Conservation (phyloP, 2,113 vertebrate species). For the Channa maculata region DNA sequence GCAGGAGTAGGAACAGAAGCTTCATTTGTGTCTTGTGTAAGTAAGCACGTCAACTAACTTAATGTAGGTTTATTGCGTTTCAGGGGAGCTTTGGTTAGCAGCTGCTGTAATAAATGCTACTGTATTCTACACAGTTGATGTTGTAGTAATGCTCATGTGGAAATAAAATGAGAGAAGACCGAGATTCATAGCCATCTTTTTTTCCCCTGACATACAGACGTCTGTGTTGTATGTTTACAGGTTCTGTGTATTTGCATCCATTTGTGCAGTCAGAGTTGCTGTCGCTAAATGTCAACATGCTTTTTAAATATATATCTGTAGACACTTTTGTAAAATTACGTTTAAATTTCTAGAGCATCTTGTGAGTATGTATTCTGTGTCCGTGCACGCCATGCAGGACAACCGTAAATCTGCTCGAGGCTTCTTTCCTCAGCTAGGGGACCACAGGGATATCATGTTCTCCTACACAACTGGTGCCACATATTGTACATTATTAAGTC, state of each 20-base stretch:
- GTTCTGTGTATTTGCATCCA: too few relatives aligned
- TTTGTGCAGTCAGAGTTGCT: neutral
- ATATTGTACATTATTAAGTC: conserved; percentile 45
- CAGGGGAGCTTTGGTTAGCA: neutral
- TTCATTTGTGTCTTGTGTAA: neutral
- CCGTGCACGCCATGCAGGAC: neutral
- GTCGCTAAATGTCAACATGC: neutral
- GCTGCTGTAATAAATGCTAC: conserved; percentile 16
- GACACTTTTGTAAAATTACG: neutral
- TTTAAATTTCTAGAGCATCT: neutral
- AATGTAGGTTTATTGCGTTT: conserved; percentile 1
- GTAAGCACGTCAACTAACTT: neutral
- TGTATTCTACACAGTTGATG: neutral
- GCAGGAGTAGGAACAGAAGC: too few relatives aligned
- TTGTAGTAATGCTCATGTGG: neutral
- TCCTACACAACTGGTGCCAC: conserved; percentile 30
- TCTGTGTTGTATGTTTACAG: neutral
- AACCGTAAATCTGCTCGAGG: conserved; percentile 48
- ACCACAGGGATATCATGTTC: conserved; percentile 53
- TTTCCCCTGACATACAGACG: too few relatives aligned
- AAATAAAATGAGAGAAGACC: conserved; percentile 1
- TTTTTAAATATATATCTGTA: neutral
- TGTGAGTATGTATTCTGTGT: neutral
- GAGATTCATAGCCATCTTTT: neutral
- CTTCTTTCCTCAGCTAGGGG: conserved; percentile 41